Evolutionary conservation across 2,113 vertebrate species (phyloP), one percentile per base, ranked within the genome.

Genomic region (Tichodroma muraria): DNA sequence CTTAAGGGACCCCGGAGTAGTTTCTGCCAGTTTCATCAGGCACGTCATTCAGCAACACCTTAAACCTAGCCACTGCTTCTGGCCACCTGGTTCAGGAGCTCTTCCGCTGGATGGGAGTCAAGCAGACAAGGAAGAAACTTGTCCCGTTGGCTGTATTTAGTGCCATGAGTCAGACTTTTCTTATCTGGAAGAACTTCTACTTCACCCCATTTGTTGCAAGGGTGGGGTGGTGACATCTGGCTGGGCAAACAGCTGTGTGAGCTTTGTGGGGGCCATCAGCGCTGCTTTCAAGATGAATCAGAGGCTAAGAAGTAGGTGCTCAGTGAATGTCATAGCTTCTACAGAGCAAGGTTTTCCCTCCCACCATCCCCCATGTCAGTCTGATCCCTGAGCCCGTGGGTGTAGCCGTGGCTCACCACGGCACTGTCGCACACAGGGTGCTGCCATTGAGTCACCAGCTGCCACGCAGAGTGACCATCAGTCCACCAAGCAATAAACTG

Each of bases 381-480:
- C 68, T 73, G 20, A 18, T 52, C 38, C 63, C 47, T 3, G 4
- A 53, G n/a, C 17, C 37, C 0, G 0, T 23, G 27, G 15, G 14
- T 1, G 4, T 25, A 24, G 31, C 9, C 37, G 85, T 6, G 3
- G 45, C 22, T n/a, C 24, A 85, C 50, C 3, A 0, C 0, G 4
- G 42, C 5, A 2, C 47, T 77, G 33, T 20, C 33, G 20, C 18
- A 6, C 30, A 33, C 52, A 79, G n/a, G 56, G 33, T 2, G 0
- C 38, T 89, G 56, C 57, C 37, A 8, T 1, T 8, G 23, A 91
- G 60, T 77, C 81, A 85, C 35, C 52, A 53, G n/a, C 28, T 4
- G 1, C 35, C 14, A 10, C 0, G 0, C 64, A 68, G 66, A 53
- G 17, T 1, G 0, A 63, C 21, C 2, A 3, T 65, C 16, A 42